Evolutionary conservation across 30 jellyfish, hydroid and myxozoan genomes (phyloP), one percentile per base, ranked within the genome.

Genomic region (Pelagia noctiluca): DNA sequence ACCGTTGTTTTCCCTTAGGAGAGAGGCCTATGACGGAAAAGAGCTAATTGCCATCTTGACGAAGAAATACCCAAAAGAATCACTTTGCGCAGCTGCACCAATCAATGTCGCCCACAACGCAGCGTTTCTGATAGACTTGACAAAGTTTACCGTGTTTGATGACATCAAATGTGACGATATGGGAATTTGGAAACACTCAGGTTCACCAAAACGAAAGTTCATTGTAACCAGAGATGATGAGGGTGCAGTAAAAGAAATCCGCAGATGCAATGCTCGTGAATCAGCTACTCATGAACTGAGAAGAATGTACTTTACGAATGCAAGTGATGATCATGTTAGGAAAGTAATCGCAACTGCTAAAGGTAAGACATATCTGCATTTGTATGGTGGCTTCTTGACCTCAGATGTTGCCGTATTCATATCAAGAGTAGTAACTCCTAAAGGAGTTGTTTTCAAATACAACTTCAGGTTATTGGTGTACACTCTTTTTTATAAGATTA

Each of bases 91-190:
- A 18, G 48, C 78, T 22, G 36, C 52, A 31, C 78, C 78, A 11
- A 31, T 64, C 78, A 25, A 64, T 31, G 78, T 64, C 29, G 52
- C 78, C 52, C 48, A 64, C 50, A 64, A 64, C 22, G 78, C 50
- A 12, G 48, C 78, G 24, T 64, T 64, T 64, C 78, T 64, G 22
- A 18, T 31, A 10, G 32, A 31, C 50, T 31, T 25, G 50, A 22
- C 48, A 64, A 25, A 22, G n/a, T 64, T 64, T 31, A 22, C 78
- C 48, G 32, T 11, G 22, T 64, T 25, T 18, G 50, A 64, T 12
- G 78, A 64, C 50, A 64, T 64, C 7, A 64, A 64, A 31, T 64
- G 78, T 31, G 78, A 64, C 13, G 78, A 64, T 18, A 64, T 64
- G 78, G 52, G 78, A 12, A 64, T 31, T 18, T 64, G 78, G 78